phyloP scores from a whole-genome alignment of 1,140 invertebrate species.

The Pteromalus puparum region DNA sequence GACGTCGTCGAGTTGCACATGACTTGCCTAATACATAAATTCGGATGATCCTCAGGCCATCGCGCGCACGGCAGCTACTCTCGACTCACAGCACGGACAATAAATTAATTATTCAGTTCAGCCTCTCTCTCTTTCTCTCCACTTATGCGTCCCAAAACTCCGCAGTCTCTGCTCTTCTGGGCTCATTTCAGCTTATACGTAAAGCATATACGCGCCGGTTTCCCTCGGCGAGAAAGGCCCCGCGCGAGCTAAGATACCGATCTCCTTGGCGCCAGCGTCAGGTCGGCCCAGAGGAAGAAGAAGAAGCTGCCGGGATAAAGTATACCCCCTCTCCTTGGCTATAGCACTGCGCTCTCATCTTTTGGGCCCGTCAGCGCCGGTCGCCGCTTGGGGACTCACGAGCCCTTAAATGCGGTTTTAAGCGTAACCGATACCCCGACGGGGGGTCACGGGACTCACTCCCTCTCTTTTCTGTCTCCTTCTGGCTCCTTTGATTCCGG shows the following conservation, averaged over 20 bases:
- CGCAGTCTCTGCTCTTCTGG: conserved; percentile 9
- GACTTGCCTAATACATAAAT: not conserved
- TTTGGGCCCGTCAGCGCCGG: conserved; percentile 25
- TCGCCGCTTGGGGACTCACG: conserved; percentile 33
- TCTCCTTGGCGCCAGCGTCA: conserved; percentile 69
- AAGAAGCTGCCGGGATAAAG: conserved; percentile 53
- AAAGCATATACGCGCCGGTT: not conserved
- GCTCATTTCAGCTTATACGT: conserved; percentile 7
- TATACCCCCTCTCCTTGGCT: conserved; percentile 24
- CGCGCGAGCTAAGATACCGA: conserved; percentile 68
- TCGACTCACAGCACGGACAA: not conserved
- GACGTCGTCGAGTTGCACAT: not conserved
- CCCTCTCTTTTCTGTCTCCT: not conserved
- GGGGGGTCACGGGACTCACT: conserved; percentile 57
- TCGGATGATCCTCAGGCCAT: not conserved
- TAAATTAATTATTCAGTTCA: conserved; percentile 52
- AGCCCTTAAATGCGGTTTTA: conserved; percentile 66
- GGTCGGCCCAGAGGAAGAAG: not conserved
- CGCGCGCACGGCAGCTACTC: not conserved
- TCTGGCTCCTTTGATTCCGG: conserved; percentile 28
- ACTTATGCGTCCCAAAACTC: not conserved
- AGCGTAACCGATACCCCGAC: conserved; percentile 69
- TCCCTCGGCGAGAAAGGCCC: not conserved
- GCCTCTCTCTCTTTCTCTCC: not conserved
- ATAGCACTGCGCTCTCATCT: not conserved